Evolutionary conservation across 2,888 invertebrate genomes (phyloP).

Genomic region (Dugesia japonica): DNA sequence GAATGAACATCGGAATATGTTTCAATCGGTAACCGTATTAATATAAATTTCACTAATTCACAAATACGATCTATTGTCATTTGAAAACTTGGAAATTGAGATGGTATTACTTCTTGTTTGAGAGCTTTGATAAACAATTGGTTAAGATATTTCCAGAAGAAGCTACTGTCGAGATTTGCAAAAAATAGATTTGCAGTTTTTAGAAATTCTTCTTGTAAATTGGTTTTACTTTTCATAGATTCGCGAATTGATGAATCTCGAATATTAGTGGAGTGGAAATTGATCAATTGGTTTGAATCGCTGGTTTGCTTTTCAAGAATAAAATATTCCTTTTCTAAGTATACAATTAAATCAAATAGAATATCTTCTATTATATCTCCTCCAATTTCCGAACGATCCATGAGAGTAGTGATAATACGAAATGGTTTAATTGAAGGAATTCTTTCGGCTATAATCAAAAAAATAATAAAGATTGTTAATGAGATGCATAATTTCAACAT

Average conservation of each 20-base stretch:
- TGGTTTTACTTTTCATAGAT: not conserved
- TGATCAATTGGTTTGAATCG: not conserved
- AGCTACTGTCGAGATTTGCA: slow-evolving; percentile 29
- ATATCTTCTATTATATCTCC: slow-evolving; percentile 62
- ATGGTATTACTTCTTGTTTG: not conserved
- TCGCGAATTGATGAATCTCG: not conserved
- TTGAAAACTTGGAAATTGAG: not conserved
- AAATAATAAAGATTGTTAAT: no score
- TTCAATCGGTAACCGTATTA: slow-evolving; percentile 21
- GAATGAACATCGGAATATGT: slow-evolving; percentile 22
- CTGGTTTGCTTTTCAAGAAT: not conserved
- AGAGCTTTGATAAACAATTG: not conserved
- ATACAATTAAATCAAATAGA: slow-evolving; percentile 51
- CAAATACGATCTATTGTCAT: slow-evolving; percentile 23
- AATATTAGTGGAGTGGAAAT: not conserved
- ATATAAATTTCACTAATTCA: slow-evolving; percentile 25
- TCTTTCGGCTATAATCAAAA: not conserved
- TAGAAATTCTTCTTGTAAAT: slow-evolving; percentile 28
- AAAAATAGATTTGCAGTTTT: slow-evolving; percentile 31
- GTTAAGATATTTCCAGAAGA: slow-evolving; percentile 27
- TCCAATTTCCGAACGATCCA: slow-evolving; percentile 73
- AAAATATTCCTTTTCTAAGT: slow-evolving; percentile 24
- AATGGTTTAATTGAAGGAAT: slow-evolving; percentile 48
- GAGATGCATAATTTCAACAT: no score
- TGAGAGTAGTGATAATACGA: slow-evolving; percentile 62